Base-by-base conservation (phyloP, 2,797 vertebrate genomes). In the Margarornis squamiger region DNA sequence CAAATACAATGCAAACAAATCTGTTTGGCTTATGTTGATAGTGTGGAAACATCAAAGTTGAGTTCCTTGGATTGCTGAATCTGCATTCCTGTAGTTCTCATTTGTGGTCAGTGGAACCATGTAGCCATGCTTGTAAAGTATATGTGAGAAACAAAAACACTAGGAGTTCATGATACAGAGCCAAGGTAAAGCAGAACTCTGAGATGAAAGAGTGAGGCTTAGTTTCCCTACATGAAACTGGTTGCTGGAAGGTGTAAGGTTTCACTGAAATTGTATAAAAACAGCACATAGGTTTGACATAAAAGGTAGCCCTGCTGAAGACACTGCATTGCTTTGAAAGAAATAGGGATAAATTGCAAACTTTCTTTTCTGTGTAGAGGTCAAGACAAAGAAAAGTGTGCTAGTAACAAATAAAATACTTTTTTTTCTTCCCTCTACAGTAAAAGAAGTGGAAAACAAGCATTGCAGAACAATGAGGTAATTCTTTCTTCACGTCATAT, bases 401-500 rank as follows among this genome's bases (percentile, higher is more conserved):
- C 30, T 78, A 75, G 63, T 86, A 67, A 61, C 36, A 87, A 93
- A 49, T 95, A 78, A 96, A 95, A 73, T 86, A 58, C 41, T 75
- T 80, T 73, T 73, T 29, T 91, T 96, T 92, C 93, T 95, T 94
- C 95, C 67, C 22, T 97, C 67, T 94, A 49, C 97, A 98, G 98
- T 96, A 98, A 97, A 97, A 98, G 98, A 98, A 98, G 90, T 97
- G 97, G 97, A 86, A 98, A 98, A 90, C 96, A 97, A 77, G 80
- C 95, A 21, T 65, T 95, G 81, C 97, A 98, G 95, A 97, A 92
- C 96, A 98, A 97, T 94, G 99, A 99, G 98, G 99, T 99, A 98
- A 98, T 90, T 90, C 14, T 95, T 94, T 87, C 27, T 79, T 84
- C 8, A 19, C 76, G 13, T 72, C 17, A 32, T 45, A 29, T 59